Evolutionary conservation across 1,140 invertebrate species (phyloP), one percentile per base, ranked within the genome.

Genomic region (Bombus breviceps): DNA sequence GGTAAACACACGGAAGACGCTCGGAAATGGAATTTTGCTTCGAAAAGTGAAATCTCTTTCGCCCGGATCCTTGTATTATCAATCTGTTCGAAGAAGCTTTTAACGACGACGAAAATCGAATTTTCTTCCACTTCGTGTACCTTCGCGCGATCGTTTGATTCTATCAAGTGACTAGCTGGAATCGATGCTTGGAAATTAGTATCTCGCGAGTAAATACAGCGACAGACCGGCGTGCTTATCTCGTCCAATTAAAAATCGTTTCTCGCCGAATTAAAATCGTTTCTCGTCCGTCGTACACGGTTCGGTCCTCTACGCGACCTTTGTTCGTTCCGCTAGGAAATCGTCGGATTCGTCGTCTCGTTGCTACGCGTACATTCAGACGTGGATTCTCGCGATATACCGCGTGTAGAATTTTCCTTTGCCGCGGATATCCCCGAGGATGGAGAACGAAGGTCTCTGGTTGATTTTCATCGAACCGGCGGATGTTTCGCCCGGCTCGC

Each of bases 1-100:
- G 59, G 76, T 77, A 86, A 87, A 89, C 62, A 73, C 69, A 28
- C 41, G 74, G 75, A 84, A 75, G 62, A 89, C 75, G 53, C 57
- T 59, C 57, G 75, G 77, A 81, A 87, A 87, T 82, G 86, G 69
- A 83, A 83, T 88, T 87, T 84, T 80, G 47, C 37, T 78, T 69
- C 64, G 79, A 76, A 77, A 86, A 68, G 73, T 64, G 73, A 66
- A 73, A 85, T 85, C 83, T 41, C 68, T 32, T 57, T 41, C 57
- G 15, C 15, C 22, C 53, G 22, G 64, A 43, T 64, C 75, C 76
- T 83, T 68, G 75, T 80, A 89, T 83, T 81, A 71, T 32, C 76
- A 82, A 86, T 89, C 75, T 59, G 78, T 15, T 59, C 68, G 41
- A 47, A 34, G 43, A 41, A 81, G 69, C 39, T 77, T 78, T 57